Evolutionary conservation across 30 jellyfish, hydroid and myxozoan species (phyloP).

Genomic region (Chrysaora quinquecirrha): DNA sequence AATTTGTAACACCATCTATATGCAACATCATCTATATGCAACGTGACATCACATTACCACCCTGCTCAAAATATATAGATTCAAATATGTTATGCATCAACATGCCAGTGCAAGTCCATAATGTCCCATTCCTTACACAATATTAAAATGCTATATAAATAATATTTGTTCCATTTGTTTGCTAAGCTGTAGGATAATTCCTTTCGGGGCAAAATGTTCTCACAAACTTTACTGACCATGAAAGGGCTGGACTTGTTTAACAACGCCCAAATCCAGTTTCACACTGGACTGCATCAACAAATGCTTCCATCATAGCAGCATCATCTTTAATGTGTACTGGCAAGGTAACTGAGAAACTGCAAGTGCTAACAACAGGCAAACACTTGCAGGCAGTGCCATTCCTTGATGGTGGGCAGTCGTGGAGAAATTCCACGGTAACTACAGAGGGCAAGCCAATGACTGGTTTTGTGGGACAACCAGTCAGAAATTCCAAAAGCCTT

Average conservation of each 20-base stretch:
- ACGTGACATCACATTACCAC: too few relatives aligned
- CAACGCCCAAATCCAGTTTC: constrained; percentile 23
- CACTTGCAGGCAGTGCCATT: constrained; percentile 12
- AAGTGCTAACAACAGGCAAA: constrained; percentile 10
- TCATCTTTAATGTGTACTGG: constrained; percentile 18
- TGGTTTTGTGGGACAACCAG: constrained; percentile 8
- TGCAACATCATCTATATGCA: too few relatives aligned
- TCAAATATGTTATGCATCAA: too few relatives aligned
- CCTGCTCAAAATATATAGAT: too few relatives aligned
- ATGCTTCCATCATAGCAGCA: neutral
- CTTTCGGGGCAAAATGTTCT: too few relatives aligned
- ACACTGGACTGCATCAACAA: neutral
- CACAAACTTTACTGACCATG: too few relatives aligned
- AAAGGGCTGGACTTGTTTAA: neutral
- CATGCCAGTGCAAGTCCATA: too few relatives aligned
- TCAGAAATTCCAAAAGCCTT: constrained; percentile 3
- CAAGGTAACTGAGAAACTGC: constrained; percentile 6
- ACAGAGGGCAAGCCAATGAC: neutral
- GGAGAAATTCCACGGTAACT: neutral
- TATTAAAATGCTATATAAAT: too few relatives aligned
- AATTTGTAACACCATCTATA: too few relatives aligned
- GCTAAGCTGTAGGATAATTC: too few relatives aligned
- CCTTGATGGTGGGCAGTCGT: constrained; percentile 10
- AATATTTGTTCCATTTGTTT: too few relatives aligned
- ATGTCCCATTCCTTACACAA: too few relatives aligned